These are phyloP conservation scores for Drusus annulatus DNA, from an alignment of 1,140 invertebrate genomes.

Conservation along the genomic window DNA sequence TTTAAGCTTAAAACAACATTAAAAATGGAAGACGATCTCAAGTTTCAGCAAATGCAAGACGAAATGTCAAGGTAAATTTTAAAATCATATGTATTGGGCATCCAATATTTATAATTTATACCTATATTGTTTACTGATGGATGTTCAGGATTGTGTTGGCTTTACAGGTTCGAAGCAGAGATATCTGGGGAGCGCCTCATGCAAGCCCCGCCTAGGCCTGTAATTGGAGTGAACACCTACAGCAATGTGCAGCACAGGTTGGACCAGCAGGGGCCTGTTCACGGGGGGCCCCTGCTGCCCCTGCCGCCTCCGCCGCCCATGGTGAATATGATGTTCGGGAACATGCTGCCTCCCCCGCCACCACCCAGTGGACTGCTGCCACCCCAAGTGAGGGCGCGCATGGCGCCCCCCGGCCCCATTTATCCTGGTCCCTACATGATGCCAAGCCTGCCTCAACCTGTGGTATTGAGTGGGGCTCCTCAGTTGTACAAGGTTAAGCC, in stretches of 20 bases:
- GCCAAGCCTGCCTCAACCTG: slow-evolving; percentile 73
- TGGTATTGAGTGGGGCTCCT: slow-evolving; percentile 76
- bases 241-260: slow-evolving; percentile 78
- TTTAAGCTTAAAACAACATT: background rate
- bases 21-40: slow-evolving; percentile 65
- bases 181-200: slow-evolving; percentile 77
- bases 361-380: slow-evolving; percentile 72
- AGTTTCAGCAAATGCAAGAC: slow-evolving; percentile 83
- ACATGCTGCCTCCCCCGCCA: slow-evolving; percentile 71
- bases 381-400: slow-evolving; percentile 73
- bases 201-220: slow-evolving; percentile 72
- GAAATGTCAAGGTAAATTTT: slow-evolving; percentile 82
- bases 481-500: slow-evolving; percentile 74
- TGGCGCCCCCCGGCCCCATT: slow-evolving; percentile 57
- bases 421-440: slow-evolving; percentile 66
- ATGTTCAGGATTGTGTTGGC: slow-evolving; percentile 42
- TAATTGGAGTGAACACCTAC: slow-evolving; percentile 79
- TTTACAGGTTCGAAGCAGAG: slow-evolving; percentile 86
- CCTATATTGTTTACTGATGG: slow-evolving; percentile 33
- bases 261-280: slow-evolving; percentile 69
- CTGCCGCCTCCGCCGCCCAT: slow-evolving; percentile 72
- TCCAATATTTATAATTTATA: slow-evolving; percentile 19
- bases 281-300: slow-evolving; percentile 65
- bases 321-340: slow-evolving; percentile 59
- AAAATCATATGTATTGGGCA: background rate